A percentile compares a stretch with the other conserved stretches of the same genome.
Evolutionary conservation across 1,140 invertebrate genomes (phyloP).

Genomic region (Tigriopus japonicus): DNA sequence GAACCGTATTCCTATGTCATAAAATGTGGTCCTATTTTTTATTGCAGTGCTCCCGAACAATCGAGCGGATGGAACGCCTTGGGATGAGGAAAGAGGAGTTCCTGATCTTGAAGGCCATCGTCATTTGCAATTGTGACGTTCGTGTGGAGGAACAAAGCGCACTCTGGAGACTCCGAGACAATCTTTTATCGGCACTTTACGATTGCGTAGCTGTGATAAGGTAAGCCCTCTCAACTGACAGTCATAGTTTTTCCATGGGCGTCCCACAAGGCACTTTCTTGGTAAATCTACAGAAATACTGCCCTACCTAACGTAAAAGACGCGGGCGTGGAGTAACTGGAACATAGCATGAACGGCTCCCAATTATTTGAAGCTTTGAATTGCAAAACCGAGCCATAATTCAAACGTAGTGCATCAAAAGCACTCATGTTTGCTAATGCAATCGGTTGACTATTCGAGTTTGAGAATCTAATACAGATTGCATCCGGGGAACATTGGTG

Average conservation of each 20-base stretch:
- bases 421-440: background rate
- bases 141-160: constrained; percentile 61
- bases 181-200: constrained; percentile 59
- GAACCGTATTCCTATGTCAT: background rate
- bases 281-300: constrained; percentile 13
- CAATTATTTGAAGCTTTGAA: no score
- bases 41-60: constrained; percentile 55
- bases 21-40: constrained; percentile 5
- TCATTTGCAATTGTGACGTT: constrained; percentile 77
- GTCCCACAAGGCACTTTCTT: background rate
- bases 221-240: constrained; percentile 22
- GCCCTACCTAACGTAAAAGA: background rate
- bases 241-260: background rate
- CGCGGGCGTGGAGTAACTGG: no score
- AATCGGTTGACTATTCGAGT: background rate
- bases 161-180: constrained; percentile 65
- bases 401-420: background rate
- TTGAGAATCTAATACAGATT: background rate
- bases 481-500: background rate
- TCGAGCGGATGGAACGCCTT: constrained; percentile 61
- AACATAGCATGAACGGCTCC: no score
- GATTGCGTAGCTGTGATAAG: constrained; percentile 61
- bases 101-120: constrained; percentile 72
- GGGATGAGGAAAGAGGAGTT: constrained; percentile 74
- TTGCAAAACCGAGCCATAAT: constrained; percentile 1